Evolutionary conservation across 2,888 invertebrate genomes (phyloP).

Genomic region (Cephus pulcher): DNA sequence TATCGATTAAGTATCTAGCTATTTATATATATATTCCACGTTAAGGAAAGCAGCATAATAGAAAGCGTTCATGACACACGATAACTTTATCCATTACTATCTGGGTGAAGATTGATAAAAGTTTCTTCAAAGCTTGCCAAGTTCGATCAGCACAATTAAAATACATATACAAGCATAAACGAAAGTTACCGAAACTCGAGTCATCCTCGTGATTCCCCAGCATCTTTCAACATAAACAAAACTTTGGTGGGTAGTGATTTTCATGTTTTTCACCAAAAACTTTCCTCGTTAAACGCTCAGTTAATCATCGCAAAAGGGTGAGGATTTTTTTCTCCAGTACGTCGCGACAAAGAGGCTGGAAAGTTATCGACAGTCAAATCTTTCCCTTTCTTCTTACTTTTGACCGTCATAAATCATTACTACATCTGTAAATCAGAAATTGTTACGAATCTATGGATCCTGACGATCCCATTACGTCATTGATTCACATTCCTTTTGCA

Average conservation of each 20-base stretch:
- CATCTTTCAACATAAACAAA: background rate
- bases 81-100: background rate
- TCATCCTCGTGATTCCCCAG: background rate
- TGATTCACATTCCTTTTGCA: background rate
- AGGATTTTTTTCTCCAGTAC: background rate
- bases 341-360: background rate
- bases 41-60: conserved; percentile 7
- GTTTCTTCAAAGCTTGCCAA: background rate
- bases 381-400: background rate
- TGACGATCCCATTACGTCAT: background rate
- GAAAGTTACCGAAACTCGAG: background rate
- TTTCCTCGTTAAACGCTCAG: background rate
- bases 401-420: background rate
- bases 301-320: background rate
- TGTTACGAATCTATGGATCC: background rate
- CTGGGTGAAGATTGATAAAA: background rate
- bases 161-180: background rate
- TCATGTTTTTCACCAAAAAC: background rate
- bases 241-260: background rate
- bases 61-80: background rate
- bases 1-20: conserved; percentile 9
- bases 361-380: background rate
- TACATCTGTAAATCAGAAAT: background rate
- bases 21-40: conserved; percentile 7
- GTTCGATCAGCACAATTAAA: background rate